phyloP scores from a whole-genome alignment of 2,113 vertebrate genomes.

The Myodes glareolus region DNA sequence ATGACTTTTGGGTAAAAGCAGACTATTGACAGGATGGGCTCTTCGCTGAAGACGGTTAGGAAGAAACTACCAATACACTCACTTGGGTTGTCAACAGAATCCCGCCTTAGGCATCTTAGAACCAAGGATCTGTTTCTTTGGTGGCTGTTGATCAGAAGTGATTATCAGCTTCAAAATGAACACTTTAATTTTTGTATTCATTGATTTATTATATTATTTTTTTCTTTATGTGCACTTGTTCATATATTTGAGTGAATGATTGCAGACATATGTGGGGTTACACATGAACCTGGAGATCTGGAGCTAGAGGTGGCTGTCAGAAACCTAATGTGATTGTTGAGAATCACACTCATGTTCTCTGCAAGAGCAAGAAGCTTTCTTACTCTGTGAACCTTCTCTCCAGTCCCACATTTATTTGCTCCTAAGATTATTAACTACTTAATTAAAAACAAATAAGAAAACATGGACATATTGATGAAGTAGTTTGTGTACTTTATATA shows the following conservation, averaged over 20 bases:
- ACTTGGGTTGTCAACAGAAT: neutral
- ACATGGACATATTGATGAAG: neutral
- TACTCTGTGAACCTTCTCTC: neutral
- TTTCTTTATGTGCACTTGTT: neutral
- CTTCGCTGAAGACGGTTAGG: neutral
- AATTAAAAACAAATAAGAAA: neutral
- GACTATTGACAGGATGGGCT: neutral
- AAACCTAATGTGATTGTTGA: neutral
- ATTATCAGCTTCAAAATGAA: neutral
- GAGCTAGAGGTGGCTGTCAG: neutral
- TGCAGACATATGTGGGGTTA: neutral
- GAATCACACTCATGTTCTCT: neutral
- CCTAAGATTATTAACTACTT: neutral
- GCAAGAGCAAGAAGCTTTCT: neutral
- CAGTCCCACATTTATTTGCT: neutral
- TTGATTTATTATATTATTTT: neutral
- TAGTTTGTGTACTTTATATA: neutral
- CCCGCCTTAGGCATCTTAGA: neutral
- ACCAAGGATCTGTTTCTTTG: neutral
- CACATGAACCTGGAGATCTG: neutral
- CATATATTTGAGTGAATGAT: neutral
- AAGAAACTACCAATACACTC: neutral
- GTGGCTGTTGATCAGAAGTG: neutral
- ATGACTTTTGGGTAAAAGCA: neutral
- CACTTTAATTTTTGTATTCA: neutral